Percentiles rank a stretch among this genome's conserved stretches.
phyloP scores from a whole-genome alignment of 1,140 invertebrate genomes.

The Whitmania pigra region DNA sequence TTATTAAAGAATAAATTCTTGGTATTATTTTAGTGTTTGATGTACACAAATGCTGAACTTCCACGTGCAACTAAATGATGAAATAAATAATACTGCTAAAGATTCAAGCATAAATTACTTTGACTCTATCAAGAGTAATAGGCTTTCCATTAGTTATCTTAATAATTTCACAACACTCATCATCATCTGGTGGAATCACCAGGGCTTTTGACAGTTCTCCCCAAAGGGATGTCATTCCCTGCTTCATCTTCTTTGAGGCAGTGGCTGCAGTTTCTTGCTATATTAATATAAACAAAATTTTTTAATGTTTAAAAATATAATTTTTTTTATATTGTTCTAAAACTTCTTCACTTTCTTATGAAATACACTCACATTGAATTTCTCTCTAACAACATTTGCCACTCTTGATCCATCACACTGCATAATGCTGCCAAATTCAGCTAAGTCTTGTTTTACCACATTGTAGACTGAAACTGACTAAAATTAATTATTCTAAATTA shows the following conservation, averaged over 20 bases:
- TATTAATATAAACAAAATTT: neutral
- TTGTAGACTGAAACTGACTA: constrained; percentile 6
- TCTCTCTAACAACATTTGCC: constrained; percentile 9
- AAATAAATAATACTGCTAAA: neutral
- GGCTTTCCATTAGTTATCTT: constrained; percentile 16
- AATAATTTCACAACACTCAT: constrained; percentile 51
- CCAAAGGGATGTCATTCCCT: constrained; percentile 54
- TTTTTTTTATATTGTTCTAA: neutral
- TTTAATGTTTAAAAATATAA: neutral
- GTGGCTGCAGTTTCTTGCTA: constrained; percentile 57
- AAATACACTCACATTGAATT: constrained; percentile 1
- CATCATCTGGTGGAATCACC: constrained; percentile 56
- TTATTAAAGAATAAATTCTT: no score
- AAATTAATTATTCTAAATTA: constrained; percentile 2
- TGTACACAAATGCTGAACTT: no score
- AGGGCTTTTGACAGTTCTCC: constrained; percentile 52
- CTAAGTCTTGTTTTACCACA: constrained; percentile 10
- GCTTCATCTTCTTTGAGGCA: constrained; percentile 55
- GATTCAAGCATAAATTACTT: constrained; percentile 27
- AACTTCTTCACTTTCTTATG: no score
- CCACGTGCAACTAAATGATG: no score
- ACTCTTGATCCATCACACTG: constrained; percentile 2
- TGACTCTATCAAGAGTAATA: constrained; percentile 33
- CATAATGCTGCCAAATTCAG: constrained; percentile 12
- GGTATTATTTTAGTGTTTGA: no score